Evolutionary conservation across 2,797 vertebrate species (phyloP).

Genomic region (Podarcis lilfordi): DNA sequence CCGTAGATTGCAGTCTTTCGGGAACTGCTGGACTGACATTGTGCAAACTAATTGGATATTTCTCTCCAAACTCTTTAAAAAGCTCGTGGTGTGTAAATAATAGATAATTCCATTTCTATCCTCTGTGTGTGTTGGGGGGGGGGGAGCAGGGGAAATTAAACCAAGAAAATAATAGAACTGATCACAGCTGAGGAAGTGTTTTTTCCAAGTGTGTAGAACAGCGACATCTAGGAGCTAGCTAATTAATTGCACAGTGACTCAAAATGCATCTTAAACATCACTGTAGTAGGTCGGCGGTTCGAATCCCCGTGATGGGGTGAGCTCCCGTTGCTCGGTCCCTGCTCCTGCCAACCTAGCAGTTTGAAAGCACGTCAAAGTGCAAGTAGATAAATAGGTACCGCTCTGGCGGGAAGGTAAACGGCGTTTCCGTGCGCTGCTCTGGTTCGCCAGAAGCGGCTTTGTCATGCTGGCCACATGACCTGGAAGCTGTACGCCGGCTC

Average conservation of each 20-base stretch:
- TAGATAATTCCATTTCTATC: not conserved
- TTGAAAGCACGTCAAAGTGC: no score
- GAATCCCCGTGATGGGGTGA: no score
- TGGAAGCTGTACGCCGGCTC: no score
- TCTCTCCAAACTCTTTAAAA: accelerated
- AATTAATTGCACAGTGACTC: not conserved
- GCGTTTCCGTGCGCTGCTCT: no score
- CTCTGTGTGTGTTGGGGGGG: not conserved
- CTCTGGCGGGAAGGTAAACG: no score
- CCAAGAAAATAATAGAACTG: not conserved
- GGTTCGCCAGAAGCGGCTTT: no score
- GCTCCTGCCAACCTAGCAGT: no score
- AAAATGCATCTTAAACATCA: not conserved
- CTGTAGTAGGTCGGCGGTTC: no score
- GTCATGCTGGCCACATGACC: no score
- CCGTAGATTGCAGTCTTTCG: not conserved
- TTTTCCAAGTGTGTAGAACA: not conserved
- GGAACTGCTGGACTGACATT: not conserved
- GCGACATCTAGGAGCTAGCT: not conserved
- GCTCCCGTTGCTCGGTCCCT: no score
- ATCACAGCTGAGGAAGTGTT: not conserved
- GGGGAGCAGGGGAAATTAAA: not conserved
- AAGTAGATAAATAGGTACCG: no score
- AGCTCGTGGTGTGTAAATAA: not conserved
- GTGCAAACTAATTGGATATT: not conserved